Base-by-base conservation (phyloP, 1,140 invertebrate genomes). In the Trichogramma pretiosum region DNA sequence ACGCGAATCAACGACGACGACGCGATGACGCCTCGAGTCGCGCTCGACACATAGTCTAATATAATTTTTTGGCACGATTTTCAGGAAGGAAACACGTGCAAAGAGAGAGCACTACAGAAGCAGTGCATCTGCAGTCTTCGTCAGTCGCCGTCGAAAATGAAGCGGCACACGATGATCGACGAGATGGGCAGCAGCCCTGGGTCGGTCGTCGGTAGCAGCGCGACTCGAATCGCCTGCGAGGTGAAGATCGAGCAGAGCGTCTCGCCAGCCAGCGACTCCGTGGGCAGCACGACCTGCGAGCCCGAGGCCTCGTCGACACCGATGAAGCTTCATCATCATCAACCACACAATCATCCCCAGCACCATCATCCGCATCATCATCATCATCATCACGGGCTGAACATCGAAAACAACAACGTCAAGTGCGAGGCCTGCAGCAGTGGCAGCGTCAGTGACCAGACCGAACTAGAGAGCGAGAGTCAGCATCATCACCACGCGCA, bases 321-420 rank as follows among this genome's bases (percentile, higher is more conserved):
- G 24, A 11, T 11, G 24, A n/a, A n/a, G n/a, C n/a, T n/a, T n/a
- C n/a, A n/a, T n/a, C n/a, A n/a, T n/a, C n/a, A n/a, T n/a, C n/a
- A n/a, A n/a, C 5, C 19, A 7, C 30, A 23, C 2, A 28, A 16
- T 22, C 19, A 2, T 7, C n/a, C 17, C 17, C 10, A 34, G 11
- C 19, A 24, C 7, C 22, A 24, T 8, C 9, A 8, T 2, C 16
- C 22, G 3, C 22, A 33, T 9, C 28, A 34, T 10, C 40, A 38
- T 10, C 48, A 45, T 2, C 45, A 50, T 5, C 54, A 51, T 49
- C 60, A 57, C 16, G 53, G 55, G 16, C 63, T 70, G 39, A 72
- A 72, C 41, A 21, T 69, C 16, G 70, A 72, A 47, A 70, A 70
- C 46, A 71, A 70, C 48, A 67, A 68, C 39, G 68, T 71, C 14